Evolutionary conservation across 23 tunicate species (phyloP), one percentile per base, ranked within the genome.

Genomic region (Aplidium turbinatum): DNA sequence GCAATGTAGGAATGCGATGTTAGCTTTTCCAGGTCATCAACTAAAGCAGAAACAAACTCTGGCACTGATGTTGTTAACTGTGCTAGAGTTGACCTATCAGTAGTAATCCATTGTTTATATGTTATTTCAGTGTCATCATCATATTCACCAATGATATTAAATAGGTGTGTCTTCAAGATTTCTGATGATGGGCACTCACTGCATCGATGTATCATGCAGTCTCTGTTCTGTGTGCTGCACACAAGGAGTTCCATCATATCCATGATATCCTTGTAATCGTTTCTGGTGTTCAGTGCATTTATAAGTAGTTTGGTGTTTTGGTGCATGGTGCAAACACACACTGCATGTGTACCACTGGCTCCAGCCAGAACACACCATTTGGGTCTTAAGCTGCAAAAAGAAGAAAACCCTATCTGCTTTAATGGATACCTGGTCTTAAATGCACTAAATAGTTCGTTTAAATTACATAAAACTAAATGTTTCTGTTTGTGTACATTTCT

Each of bases 321-420:
- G 38, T 74, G 79, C 9, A 74, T 74, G 48, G 79, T 74, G 67
- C 79, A 74, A 22, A 74, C 79, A 58, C 79, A 74, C 72, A 74
- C 79, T 27, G 67, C 52, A 56, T 74, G 47, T 56, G 67, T 74
- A 74, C 70, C 79, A 55, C 38, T 38, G 38, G 79, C 35, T 26
- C 67, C 45, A 22, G 67, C 79, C 30, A 56, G 3, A 18, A 74
- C 47, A 36, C 79, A 74, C 79, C 79, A 74, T 74, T 74, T 74
- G 18, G 79, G 79, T 19, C 79, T 5, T 23, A 74, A 56, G 66
- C 67, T 74, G 38, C 67, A 56, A 27, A 74, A 74, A 54, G 72
- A 47, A 56, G 72, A 74, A 29, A 74, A 74, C 11, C 72, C 79
- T 54, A 74, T 35, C 28, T 58, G 34, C 7, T 19, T 54, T 57